Base-by-base conservation (phyloP, 2,797 vertebrate species). In the Poecilia wingei region DNA sequence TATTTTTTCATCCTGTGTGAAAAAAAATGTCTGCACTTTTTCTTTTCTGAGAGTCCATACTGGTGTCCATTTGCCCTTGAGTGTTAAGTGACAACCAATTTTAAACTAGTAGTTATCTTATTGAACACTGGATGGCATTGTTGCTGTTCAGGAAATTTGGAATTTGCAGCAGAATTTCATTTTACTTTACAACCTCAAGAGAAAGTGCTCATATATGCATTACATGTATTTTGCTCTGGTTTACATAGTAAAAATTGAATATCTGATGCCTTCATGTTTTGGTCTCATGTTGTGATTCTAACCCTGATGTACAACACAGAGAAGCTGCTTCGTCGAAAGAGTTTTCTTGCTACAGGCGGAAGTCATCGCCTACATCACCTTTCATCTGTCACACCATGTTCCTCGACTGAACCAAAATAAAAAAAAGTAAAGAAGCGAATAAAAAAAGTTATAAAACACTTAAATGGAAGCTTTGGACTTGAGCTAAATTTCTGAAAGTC, bases 81-180 rank as follows among this genome's bases (percentile, higher is more conserved):
- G 25, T 33, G 73, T 77, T 46, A 77, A 77, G 66, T 41, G 55
- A 75, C 53, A 43, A 72, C 33, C 57, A 12, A 22, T 79, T 74
- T 77, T 72, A 79, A 81, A 84, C 20, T 80, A 83, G 85, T 55
- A 94, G 90, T 93, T 87, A 93, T 87, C 43, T 79, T 47, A 51
- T 74, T 92, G 91, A 92, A 93, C 95, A 95, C 92, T 93, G 92
- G 94, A 93, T 93, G 94, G 93, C 93, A 94, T 93, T 92, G 90
- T 95, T 94, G 92, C 90, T 93, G 91, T 92, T 91, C 84, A 89
- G 66, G 79, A 92, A 70, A 57, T 14, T 79, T 78, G 57, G 72
- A 74, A 79, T 88, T 90, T 91, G 71, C 86, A 89, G 86, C 87
- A 64, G 71, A 0, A 14, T 45, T 61, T 85, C 45, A 72, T 85